Evolutionary conservation across 92 coral and sea anemone genomes (phyloP).

Genomic region (Porites divaricata): DNA sequence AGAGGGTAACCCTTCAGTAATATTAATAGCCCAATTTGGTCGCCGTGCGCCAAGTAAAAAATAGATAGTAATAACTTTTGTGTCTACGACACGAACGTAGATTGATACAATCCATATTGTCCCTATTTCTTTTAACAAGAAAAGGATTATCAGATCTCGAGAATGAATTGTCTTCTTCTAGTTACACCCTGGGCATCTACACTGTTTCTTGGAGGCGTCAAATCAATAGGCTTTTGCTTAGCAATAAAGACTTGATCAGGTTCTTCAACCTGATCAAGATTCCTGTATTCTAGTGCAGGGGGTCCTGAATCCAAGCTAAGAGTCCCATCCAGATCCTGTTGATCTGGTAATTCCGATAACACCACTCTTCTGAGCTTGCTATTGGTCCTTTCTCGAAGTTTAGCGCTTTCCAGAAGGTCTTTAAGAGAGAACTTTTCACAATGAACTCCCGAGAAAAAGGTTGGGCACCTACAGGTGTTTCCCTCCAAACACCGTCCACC

Average conservation of each 20-base stretch:
- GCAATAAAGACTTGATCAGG: conserved; percentile 14
- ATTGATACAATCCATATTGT: conserved; percentile 16
- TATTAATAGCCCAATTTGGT: no score
- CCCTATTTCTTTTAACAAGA: not conserved
- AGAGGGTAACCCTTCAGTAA: no score
- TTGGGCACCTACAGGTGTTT: conserved; percentile 72
- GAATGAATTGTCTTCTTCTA: conserved; percentile 34
- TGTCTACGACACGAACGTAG: not conserved
- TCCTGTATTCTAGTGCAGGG: not conserved
- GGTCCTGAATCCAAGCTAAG: not conserved
- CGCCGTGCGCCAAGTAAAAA: no score
- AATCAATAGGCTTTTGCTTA: conserved; percentile 16
- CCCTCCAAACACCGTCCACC: conserved; percentile 78
- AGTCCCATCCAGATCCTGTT: conserved; percentile 23
- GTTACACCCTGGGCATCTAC: conserved; percentile 14
- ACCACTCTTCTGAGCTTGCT: conserved; percentile 23
- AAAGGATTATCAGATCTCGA: conserved; percentile 14
- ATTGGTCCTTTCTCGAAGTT: conserved; percentile 16
- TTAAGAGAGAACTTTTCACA: conserved; percentile 76
- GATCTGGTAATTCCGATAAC: conserved; percentile 29
- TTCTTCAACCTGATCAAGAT: conserved; percentile 1
- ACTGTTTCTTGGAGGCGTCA: conserved; percentile 10
- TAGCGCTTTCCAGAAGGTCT: conserved; percentile 50
- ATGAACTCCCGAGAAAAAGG: conserved; percentile 69
- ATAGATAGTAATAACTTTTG: not conserved